A percentile compares a stretch with the other conserved stretches of the same genome.
Evolutionary conservation across 2,888 invertebrate species (phyloP).

Genomic region (Cephus pygmeus): DNA sequence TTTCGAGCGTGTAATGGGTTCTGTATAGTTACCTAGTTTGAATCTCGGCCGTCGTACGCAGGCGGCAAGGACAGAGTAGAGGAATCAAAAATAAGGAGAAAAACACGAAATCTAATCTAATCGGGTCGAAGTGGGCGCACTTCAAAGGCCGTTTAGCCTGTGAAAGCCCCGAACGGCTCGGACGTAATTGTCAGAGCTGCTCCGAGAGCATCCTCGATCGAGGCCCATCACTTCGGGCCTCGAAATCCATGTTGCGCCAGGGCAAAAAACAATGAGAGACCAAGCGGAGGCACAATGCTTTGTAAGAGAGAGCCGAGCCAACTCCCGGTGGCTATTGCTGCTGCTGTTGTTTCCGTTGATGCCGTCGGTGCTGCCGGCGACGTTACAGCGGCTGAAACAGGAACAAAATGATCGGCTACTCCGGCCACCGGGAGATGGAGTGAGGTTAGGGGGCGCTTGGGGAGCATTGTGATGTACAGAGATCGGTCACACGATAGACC

Average conservation of each 20-base stretch:
- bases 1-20: neutral
- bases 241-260: conserved; percentile 11
- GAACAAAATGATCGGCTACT: conserved; percentile 33
- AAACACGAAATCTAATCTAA: conserved; percentile 15
- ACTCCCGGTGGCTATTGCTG: neutral
- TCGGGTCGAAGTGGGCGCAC: conserved; percentile 15
- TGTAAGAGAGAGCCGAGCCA: neutral
- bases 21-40: neutral
- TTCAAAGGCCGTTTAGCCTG: conserved; percentile 19
- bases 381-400: conserved; percentile 26
- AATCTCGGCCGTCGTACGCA: neutral
- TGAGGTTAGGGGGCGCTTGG: conserved; percentile 38
- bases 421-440: conserved; percentile 28
- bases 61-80: neutral
- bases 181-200: conserved; percentile 12
- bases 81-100: neutral
- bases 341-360: neutral
- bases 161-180: conserved; percentile 16
- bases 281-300: neutral
- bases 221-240: neutral
- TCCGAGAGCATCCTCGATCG: neutral
- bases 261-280: conserved; percentile 13
- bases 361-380: neutral
- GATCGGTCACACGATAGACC: conserved; percentile 65
- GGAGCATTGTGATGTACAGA: conserved; percentile 60